A percentile compares a stretch with the other conserved stretches of the same genome.
phyloP scores from a whole-genome alignment of 2,113 vertebrate species.

The human (Homo sapiens) region GRCh38 chr21:23909001-23909500 shows the following conservation, averaged over 20 bases:
- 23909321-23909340: neutral
- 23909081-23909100: neutral
- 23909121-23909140: neutral
- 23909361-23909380: too few species aligned
- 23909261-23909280: neutral
- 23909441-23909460: neutral
- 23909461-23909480: neutral
- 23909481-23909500: too few species aligned
- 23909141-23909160: neutral
- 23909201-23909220: neutral
- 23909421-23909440: neutral
- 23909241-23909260: neutral
- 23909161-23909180: neutral
- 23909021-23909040: neutral
- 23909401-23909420: neutral
- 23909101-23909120: neutral
- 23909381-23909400: neutral
- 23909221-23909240: neutral
- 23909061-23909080: neutral
- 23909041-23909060: neutral
- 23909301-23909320: accelerated
- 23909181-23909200: neutral
- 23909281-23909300: neutral
- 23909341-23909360: neutral
- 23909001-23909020: neutral